Evolutionary conservation across 2,888 invertebrate genomes (phyloP).

Genomic region (Lithophane ornitopus): DNA sequence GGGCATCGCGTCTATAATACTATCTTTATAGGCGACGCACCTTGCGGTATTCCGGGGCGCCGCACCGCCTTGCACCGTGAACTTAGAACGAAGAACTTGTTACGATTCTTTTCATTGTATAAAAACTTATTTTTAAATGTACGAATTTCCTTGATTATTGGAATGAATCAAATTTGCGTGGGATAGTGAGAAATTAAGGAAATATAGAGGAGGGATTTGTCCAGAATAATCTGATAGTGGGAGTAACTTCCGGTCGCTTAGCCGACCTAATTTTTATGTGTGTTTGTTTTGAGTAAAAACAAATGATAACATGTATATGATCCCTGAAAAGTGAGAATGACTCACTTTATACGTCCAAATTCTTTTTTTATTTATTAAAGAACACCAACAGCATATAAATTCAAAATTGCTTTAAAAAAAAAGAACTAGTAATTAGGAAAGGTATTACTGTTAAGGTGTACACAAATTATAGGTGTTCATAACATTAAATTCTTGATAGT

Average conservation of each 20-base stretch:
- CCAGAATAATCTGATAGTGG: constrained; percentile 8
- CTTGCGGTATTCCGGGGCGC: constrained; percentile 41
- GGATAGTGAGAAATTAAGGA: not conserved
- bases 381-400: too few relatives aligned
- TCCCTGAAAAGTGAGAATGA: constrained; percentile 4
- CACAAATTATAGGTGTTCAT: too few relatives aligned
- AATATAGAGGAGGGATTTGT: not conserved
- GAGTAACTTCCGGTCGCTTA: constrained; percentile 31
- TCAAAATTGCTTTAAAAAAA: too few relatives aligned
- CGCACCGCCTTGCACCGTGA: constrained; percentile 55
- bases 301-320: constrained; percentile 26
- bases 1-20: constrained; percentile 37
- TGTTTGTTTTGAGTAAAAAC: constrained; percentile 29
- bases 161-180: not conserved
- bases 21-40: constrained; percentile 19
- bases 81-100: constrained; percentile 8
- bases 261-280: constrained; percentile 39
- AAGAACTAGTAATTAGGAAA: too few relatives aligned
- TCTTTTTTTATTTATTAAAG: too few relatives aligned
- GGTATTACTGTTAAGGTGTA: too few relatives aligned
- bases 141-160: not conserved
- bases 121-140: not conserved
- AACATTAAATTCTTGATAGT: too few relatives aligned
- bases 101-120: constrained; percentile 12
- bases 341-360: not conserved